phyloP scores from a whole-genome alignment of 1,140 invertebrate genomes.

The Ceratina calcarata region DNA sequence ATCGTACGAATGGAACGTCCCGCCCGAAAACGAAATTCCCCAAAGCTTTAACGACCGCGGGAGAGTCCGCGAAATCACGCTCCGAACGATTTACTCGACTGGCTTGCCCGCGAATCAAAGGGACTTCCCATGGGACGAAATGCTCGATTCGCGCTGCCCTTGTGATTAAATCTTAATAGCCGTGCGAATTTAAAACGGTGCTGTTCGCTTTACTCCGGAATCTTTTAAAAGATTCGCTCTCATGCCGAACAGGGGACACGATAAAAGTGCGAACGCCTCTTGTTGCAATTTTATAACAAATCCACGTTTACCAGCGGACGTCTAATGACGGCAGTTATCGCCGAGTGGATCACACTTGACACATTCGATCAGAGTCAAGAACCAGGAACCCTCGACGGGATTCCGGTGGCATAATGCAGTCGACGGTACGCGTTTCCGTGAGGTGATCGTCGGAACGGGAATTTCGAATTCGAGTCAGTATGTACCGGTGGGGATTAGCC shows the following conservation, averaged over 20 bases:
- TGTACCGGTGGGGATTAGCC: neutral
- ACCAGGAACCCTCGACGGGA: neutral
- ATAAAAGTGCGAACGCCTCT: too few species aligned
- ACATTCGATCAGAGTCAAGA: neutral
- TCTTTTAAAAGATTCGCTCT: too few species aligned
- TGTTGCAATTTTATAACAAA: neutral
- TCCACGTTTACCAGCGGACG: neutral
- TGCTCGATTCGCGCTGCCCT: neutral
- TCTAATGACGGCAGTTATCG: too few species aligned
- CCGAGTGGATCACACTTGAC: neutral
- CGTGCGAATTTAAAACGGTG: neutral
- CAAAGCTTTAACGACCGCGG: slow-evolving; percentile 3
- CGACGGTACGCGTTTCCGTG: neutral
- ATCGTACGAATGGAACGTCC: slow-evolving; percentile 15
- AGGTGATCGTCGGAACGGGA: neutral
- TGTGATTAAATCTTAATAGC: neutral
- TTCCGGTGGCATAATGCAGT: neutral
- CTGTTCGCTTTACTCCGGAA: too few species aligned
- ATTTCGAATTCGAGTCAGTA: slow-evolving; percentile 36
- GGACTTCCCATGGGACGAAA: neutral
- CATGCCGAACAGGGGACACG: too few species aligned
- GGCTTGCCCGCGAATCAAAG: neutral
- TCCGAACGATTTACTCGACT: neutral
- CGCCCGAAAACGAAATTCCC: neutral
- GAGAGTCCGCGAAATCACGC: neutral